Evolutionary conservation across 1,140 invertebrate genomes (phyloP), one percentile per base, ranked within the genome.

Genomic region (Neodiprion pinetum): DNA sequence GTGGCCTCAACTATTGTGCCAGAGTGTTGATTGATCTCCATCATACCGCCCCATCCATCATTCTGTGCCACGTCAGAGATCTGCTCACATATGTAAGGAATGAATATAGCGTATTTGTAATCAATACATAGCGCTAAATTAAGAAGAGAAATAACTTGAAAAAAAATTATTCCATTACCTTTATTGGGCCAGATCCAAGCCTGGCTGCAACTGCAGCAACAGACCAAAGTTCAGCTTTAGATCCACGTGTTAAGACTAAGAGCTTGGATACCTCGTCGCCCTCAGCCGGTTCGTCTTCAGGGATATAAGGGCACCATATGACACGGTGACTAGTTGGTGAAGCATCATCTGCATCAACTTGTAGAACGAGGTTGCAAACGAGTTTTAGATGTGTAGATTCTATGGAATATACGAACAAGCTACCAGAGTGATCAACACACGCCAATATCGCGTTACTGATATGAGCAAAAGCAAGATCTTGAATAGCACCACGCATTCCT

Each of bases 231-330:
- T 88, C 89, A 93, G 94, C 92, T 87, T 90, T 92, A 78, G 92
- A 92, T 69, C 93, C 93, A 81, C 96, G 93, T 7, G 95, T 94
- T 75, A 96, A 91, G 68, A 96, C 93, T 76, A 98, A 89, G 72
- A 97, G 89, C 79, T 93, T 92, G 7, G 94, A 92, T n/a, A 92
- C 91, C 81, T 96, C 94, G 48, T 95, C 94, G 73, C 78, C 77
- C 67, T 92, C 90, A 65, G 81, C 81, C 48, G 83, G 74, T 68
- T 93, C 92, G 12, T 92, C 91, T 53, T 93, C 92, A 0, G 95
- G 94, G 74, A 98, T 94, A 88, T 94, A 98, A 0, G 96, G 96
- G 86, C 97, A 98, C 97, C 97, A 99, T 78, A 97, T 95, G 4
- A 96, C 90, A 72, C 94, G 88, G 80, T 93, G 91, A 75, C 78